Base-by-base conservation (phyloP, 2,888 invertebrate species). In the Pterostichus niger region DNA sequence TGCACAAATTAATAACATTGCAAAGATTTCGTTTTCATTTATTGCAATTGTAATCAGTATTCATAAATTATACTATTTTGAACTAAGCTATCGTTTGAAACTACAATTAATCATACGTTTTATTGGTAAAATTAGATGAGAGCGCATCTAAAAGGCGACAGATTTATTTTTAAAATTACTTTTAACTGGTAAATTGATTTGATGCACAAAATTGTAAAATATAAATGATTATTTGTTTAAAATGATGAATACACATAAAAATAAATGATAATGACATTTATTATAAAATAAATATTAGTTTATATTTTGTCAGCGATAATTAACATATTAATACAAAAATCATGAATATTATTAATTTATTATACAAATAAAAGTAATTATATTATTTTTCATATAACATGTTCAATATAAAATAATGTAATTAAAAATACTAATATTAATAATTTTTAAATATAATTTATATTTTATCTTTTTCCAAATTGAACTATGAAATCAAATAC, bases 201-300 rank as follows among this genome's bases (percentile, higher is more conserved):
- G 11, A 49, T 24, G 1, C 11, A 49, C n/a, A 49, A n/a, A 2
- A 6, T 11, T 11, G 0, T 49, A 49, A 59, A 31, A 31, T 31
- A 17, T 59, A 24, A 24, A 24, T 31, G 10, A 10, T 10, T 59
- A 10, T 10, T 59, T 59, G 7, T 59, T 11, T 59, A 31, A 31
- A 31, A 31, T 59, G 17, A 17, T 59, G n/a, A 31, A 59, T 11
- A 56, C 6, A 56, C 31, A 59, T 11, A 59, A 59, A 64, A 64
- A 59, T 59, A 33, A 24, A 64, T 40, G 35, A 64, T 64, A 35
- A 11, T n/a, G 64, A 35, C 31, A 64, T 64, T 59, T 64, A 35
- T 64, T 35, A 64, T 64, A 35, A 64, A 64, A 13, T 9, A 64
- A 64, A 64, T 64, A 64, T 64, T 64, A 40, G 35, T n/a, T 64